A percentile compares a stretch with the other conserved stretches of the same genome.
Evolutionary conservation across 2,888 invertebrate genomes (phyloP).

Genomic region (Nomada ruficornis): DNA sequence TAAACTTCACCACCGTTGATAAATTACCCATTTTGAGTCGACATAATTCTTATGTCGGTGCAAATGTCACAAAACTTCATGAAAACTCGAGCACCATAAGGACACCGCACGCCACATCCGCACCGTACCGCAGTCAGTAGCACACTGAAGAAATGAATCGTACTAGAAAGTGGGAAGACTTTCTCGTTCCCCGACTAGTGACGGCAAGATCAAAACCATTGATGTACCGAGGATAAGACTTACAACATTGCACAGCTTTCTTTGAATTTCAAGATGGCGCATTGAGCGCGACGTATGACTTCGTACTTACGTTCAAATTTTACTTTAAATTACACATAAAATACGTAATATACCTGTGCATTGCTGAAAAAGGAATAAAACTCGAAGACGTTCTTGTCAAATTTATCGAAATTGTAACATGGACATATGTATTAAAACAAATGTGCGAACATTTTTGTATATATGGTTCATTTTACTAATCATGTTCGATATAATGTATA

Average conservation of each 20-base stretch:
- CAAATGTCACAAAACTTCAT: conserved; percentile 59
- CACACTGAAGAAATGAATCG: conserved; percentile 68
- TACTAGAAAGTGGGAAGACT: conserved; percentile 53
- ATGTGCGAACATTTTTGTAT: no score
- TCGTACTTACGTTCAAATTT: background rate
- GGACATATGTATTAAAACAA: no score
- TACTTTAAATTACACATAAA: background rate
- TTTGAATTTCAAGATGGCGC: conserved; percentile 42
- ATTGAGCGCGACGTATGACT: conserved; percentile 22
- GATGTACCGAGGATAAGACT: conserved; percentile 38
- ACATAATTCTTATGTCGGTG: conserved; percentile 74
- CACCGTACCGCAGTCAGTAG: conserved; percentile 64
- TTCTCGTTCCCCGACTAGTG: conserved; percentile 34
- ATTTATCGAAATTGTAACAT: no score
- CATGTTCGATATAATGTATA: no score
- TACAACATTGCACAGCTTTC: conserved; percentile 24
- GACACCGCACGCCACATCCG: conserved; percentile 42
- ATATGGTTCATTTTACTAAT: no score
- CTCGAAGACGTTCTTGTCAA: no score
- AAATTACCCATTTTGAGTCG: conserved; percentile 80
- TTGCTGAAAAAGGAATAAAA: no score
- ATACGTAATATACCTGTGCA: no score
- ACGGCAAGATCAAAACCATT: conserved; percentile 18
- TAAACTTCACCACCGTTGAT: conserved; percentile 79
- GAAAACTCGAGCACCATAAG: conserved; percentile 40